phyloP scores from a whole-genome alignment of 2,113 vertebrate species.

The Cricetomys ansorgei region DNA sequence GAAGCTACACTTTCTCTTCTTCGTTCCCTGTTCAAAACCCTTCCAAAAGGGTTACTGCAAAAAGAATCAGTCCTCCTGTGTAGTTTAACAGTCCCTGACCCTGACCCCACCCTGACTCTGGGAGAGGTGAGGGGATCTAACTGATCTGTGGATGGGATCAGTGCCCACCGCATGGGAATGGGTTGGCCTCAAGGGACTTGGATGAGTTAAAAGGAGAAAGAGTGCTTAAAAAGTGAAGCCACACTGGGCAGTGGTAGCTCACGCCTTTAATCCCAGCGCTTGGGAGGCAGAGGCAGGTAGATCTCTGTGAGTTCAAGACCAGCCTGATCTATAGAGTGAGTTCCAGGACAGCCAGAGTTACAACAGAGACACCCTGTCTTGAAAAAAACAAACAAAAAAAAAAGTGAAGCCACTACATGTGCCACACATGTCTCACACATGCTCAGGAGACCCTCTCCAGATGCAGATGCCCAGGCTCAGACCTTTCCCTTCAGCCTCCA shows the following conservation, averaged over 20 bases:
- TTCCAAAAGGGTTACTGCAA: neutral
- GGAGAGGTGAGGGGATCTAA: no score
- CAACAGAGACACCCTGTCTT: no score
- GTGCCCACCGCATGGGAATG: neutral
- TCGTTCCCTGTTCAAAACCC: neutral
- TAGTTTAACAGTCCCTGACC: neutral
- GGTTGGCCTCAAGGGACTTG: neutral
- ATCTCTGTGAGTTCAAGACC: no score
- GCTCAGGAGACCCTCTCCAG: neutral
- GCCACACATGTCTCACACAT: fast-evolving
- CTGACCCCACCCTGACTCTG: neutral
- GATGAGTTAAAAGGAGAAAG: neutral
- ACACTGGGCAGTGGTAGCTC: no score
- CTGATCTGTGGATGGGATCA: neutral
- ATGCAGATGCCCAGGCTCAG: neutral
- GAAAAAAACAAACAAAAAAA: no score
- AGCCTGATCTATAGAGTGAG: no score
- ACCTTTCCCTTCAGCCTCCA: neutral
- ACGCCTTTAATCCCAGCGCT: no score
- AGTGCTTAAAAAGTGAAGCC: neutral
- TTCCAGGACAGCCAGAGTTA: no score
- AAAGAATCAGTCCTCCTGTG: neutral
- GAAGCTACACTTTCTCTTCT: neutral
- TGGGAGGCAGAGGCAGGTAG: no score
- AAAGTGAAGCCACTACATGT: neutral